Evolutionary conservation across 2,113 vertebrate species (phyloP).

Genomic region (Synodontis membranacea): DNA sequence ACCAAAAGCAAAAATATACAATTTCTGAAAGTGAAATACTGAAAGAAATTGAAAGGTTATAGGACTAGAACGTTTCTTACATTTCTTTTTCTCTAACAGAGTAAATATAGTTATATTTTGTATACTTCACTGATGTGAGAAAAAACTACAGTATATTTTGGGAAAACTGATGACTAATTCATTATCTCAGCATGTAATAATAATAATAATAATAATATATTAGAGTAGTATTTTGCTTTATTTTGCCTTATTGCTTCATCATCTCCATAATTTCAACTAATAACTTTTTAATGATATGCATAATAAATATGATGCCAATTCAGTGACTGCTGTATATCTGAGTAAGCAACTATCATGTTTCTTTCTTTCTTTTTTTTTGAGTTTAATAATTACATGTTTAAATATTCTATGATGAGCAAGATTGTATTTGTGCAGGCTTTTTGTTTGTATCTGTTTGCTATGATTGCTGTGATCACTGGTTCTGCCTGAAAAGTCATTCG

Average conservation of each 20-base stretch:
- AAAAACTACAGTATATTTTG: not conserved
- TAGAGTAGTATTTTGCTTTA: not conserved
- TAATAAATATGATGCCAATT: not conserved
- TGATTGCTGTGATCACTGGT: not conserved
- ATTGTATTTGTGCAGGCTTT: not conserved
- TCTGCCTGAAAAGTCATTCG: not conserved
- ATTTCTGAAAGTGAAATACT: not conserved
- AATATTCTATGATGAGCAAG: not conserved
- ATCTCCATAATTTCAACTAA: not conserved
- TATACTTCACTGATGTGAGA: not conserved
- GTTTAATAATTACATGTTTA: too few relatives aligned
- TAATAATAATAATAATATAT: not conserved
- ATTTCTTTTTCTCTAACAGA: not conserved
- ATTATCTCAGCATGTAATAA: not conserved
- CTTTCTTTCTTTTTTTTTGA: not conserved
- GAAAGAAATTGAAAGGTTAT: not conserved
- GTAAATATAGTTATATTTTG: not conserved
- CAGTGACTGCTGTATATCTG: not conserved
- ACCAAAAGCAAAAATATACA: constrained; percentile 23
- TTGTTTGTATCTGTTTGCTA: too few relatives aligned
- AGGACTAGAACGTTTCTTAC: not conserved
- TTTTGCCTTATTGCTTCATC: not conserved
- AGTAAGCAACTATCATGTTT: not conserved
- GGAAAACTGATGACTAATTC: not conserved
- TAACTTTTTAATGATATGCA: not conserved